Evolutionary conservation across 2,113 vertebrate genomes (phyloP).

Genomic region (Pica pica): DNA sequence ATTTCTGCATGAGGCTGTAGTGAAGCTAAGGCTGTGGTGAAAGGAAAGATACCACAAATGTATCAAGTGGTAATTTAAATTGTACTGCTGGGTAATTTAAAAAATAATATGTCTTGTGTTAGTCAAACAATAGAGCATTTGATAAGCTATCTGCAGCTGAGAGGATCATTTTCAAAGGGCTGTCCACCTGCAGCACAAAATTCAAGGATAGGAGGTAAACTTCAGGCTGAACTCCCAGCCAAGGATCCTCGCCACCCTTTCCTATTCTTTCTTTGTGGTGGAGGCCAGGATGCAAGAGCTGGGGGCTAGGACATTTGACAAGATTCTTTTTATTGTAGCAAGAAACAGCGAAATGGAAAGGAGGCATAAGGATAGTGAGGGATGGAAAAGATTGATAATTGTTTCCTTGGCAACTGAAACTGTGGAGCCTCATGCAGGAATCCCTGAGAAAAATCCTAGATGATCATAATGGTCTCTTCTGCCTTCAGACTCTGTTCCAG

Average conservation of each 20-base stretch:
- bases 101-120: background rate
- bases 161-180: background rate
- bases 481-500: constrained; percentile 4
- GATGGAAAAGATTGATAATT: constrained; percentile 37
- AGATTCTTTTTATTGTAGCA: background rate
- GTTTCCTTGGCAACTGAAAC: constrained; percentile 57
- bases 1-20: background rate
- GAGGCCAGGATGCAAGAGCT: background rate
- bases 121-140: constrained; percentile 1
- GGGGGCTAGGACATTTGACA: background rate
- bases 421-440: background rate
- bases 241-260: background rate
- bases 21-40: background rate
- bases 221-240: background rate
- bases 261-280: background rate
- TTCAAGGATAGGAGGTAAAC: background rate
- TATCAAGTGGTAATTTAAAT: background rate
- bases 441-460: constrained; percentile 33
- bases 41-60: background rate
- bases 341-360: constrained; percentile 13
- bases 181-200: background rate
- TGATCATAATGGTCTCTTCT: constrained; percentile 14
- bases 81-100: background rate
- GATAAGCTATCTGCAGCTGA: background rate
- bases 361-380: background rate